These are phyloP conservation scores for Anoura caudifer DNA, from an alignment of 2,113 vertebrate species.

Conservation along the genomic window DNA sequence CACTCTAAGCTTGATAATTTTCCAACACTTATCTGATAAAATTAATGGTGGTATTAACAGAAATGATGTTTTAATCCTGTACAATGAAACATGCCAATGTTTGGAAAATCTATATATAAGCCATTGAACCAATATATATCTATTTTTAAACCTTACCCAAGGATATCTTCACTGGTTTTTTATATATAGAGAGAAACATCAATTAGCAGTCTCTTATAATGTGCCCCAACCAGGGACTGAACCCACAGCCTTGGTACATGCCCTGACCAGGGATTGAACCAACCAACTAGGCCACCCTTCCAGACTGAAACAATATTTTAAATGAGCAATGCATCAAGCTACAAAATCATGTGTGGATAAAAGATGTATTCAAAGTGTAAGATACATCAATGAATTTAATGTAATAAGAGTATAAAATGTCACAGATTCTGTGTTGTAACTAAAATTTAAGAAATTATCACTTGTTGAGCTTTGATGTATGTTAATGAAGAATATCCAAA, in stretches of 20 bases:
- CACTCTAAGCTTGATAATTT: not conserved
- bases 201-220: too few species aligned
- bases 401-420: not conserved
- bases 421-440: not conserved
- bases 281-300: too few species aligned
- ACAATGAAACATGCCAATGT: not conserved
- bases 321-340: not conserved
- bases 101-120: not conserved
- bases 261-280: too few species aligned
- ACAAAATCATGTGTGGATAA: not conserved
- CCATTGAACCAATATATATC: not conserved
- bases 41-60: not conserved
- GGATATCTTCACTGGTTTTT: too few species aligned
- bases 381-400: not conserved
- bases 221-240: too few species aligned
- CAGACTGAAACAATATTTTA: not conserved
- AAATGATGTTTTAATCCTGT: not conserved
- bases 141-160: too few species aligned
- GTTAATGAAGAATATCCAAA: not conserved
- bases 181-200: too few species aligned
- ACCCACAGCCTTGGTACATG: too few species aligned
- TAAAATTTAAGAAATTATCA: not conserved
- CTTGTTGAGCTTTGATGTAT: not conserved
- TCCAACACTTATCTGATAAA: not conserved
- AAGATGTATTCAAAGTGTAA: not conserved